Evolutionary conservation across 2,797 vertebrate species (phyloP).

Genomic region (Galaxias olidus): DNA sequence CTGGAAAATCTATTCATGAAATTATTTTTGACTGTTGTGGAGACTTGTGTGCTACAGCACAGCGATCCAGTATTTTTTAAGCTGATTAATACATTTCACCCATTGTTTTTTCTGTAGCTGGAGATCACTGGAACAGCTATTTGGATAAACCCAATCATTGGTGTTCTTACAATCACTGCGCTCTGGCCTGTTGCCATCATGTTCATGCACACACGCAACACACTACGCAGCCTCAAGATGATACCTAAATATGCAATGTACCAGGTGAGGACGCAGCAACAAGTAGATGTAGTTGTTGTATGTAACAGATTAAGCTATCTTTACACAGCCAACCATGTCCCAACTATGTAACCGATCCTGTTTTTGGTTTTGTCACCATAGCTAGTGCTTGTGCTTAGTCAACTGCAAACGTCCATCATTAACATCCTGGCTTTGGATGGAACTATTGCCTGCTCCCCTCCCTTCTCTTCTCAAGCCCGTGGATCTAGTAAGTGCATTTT

Average conservation of each 20-base stretch:
- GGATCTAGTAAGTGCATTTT: slow-evolving; percentile 85
- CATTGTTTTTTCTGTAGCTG: slow-evolving; percentile 64
- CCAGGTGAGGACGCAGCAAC: slow-evolving; percentile 75
- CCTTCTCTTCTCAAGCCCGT: slow-evolving; percentile 80
- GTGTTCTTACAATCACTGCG: slow-evolving; percentile 79
- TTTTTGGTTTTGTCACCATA: slow-evolving; percentile 49
- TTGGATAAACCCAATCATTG: slow-evolving; percentile 82
- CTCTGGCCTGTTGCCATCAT: slow-evolving; percentile 88
- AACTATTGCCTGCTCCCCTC: slow-evolving; percentile 81
- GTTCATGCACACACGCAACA: slow-evolving; percentile 78
- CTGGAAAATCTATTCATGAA: neutral
- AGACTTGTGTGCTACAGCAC: no score
- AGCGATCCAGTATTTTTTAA: neutral
- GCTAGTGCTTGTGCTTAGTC: slow-evolving; percentile 84
- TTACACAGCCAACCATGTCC: no score
- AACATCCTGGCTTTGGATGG: slow-evolving; percentile 79
- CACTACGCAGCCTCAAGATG: slow-evolving; percentile 75
- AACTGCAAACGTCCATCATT: slow-evolving; percentile 85
- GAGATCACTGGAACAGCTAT: slow-evolving; percentile 73
- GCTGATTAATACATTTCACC: neutral
- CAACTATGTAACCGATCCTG: neutral
- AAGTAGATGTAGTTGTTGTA: neutral
- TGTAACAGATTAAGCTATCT: no score
- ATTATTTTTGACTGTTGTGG: neutral
- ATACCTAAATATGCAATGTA: slow-evolving; percentile 87